Evolutionary conservation across 2,888 invertebrate genomes (phyloP).

Genomic region (Apomyelois bistriatella): DNA sequence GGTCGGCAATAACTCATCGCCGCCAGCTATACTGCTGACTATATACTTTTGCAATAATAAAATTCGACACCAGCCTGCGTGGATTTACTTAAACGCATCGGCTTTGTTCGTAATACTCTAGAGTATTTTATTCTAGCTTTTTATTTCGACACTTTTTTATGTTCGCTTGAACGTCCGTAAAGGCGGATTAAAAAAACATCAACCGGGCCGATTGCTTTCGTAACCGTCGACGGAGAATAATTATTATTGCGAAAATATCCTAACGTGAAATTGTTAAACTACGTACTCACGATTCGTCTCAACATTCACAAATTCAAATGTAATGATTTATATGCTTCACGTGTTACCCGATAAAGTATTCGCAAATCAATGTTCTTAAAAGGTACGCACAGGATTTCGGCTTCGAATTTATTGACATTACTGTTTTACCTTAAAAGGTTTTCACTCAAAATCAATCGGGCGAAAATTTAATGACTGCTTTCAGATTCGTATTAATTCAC

Average conservation of each 20-base stretch:
- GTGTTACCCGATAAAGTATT: slow-evolving; percentile 28
- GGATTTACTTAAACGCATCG: slow-evolving; percentile 36
- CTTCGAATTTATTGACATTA: slow-evolving; percentile 54
- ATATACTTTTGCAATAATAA: slow-evolving; percentile 40
- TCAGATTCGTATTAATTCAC: slow-evolving; percentile 68
- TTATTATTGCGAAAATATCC: slow-evolving; percentile 20
- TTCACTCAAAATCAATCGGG: slow-evolving; percentile 66
- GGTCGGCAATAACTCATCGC: slow-evolving; percentile 46
- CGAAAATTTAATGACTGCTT: slow-evolving; percentile 75
- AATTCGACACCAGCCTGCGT: slow-evolving; percentile 32
- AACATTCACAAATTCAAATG: slow-evolving; percentile 16
- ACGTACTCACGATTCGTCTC: not conserved
- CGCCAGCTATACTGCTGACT: slow-evolving; percentile 41
- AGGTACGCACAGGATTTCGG: slow-evolving; percentile 44
- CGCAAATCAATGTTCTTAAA: slow-evolving; percentile 43
- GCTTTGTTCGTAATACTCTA: slow-evolving; percentile 31
- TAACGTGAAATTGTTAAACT: slow-evolving; percentile 19
- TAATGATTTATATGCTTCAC: slow-evolving; percentile 28
- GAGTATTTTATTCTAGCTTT: slow-evolving; percentile 35
- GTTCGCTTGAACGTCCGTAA: slow-evolving; percentile 32
- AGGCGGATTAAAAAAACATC: slow-evolving; percentile 43
- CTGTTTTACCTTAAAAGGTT: slow-evolving; percentile 68
- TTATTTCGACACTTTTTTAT: slow-evolving; percentile 40
- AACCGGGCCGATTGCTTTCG: slow-evolving; percentile 32
- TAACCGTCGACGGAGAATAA: slow-evolving; percentile 18